These are phyloP conservation scores for Elysia crispata DNA, from an alignment of 2,888 invertebrate species.

Conservation along the genomic window DNA sequence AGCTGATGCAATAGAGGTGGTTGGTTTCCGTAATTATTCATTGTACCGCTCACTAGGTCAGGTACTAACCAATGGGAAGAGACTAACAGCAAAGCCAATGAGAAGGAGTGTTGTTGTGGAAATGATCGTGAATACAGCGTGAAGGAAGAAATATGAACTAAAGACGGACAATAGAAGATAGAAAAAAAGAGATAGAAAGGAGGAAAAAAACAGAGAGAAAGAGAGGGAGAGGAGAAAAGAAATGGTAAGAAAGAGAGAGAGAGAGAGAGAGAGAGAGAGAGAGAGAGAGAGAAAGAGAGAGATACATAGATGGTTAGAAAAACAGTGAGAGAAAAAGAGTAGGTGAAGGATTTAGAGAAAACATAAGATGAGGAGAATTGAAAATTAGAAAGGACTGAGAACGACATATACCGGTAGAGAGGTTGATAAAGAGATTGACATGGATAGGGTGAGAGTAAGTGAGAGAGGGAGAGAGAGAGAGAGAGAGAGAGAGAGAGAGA, in stretches of 20 bases:
- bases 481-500: constrained; percentile 3
- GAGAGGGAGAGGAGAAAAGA: neutral
- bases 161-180: neutral
- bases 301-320: neutral
- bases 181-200: neutral
- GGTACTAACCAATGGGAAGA: too few relatives aligned
- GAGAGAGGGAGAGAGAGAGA: neutral
- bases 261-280: constrained; percentile 20
- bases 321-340: neutral
- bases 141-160: neutral
- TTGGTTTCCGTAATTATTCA: too few relatives aligned
- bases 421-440: neutral
- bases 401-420: too few relatives aligned
- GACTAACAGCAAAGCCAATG: too few relatives aligned
- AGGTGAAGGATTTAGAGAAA: neutral
- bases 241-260: neutral
- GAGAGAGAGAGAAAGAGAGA: neutral
- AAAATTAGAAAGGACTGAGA: too few relatives aligned
- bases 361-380: neutral
- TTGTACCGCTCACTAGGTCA: too few relatives aligned
- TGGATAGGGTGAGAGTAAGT: neutral
- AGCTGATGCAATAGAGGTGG: too few relatives aligned
- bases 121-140: neutral
- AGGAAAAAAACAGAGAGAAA: neutral
- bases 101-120: too few relatives aligned